Percentiles rank a stretch among this genome's conserved stretches.
Conservation (phyloP, 2,113 vertebrate species). For the Elgaria multicarinata region DNA sequence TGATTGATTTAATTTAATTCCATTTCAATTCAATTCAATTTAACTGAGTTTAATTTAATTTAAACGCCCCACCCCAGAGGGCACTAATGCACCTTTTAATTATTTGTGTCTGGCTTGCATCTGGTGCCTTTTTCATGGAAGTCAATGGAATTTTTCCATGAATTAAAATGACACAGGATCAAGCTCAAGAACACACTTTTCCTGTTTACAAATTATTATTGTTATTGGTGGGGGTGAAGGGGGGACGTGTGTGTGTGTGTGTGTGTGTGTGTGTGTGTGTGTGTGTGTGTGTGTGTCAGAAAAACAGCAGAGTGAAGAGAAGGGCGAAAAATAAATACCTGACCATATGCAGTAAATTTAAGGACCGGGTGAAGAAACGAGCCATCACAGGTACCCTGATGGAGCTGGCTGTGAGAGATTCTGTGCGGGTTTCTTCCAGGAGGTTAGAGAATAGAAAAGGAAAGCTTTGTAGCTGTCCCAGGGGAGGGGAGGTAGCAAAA, state of each 20-base stretch:
- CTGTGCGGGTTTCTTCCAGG: not conserved
- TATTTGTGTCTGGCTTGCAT: not conserved
- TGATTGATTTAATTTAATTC: too few relatives aligned
- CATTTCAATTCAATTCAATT: too few relatives aligned
- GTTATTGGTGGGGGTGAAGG: not conserved
- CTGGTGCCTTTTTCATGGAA: not conserved
- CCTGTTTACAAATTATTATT: not conserved
- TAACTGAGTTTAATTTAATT: too few relatives aligned
- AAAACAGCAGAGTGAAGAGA: not conserved
- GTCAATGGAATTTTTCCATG: not conserved
- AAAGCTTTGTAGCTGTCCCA: slow-evolving; percentile 13
- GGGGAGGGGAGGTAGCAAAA: not conserved
- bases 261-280: not conserved
- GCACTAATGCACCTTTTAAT: not conserved
- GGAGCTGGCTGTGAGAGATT: not conserved
- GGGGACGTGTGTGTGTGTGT: not conserved
- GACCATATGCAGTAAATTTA: slow-evolving; percentile 1
- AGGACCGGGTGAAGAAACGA: not conserved
- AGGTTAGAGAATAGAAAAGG: slow-evolving; percentile 31
- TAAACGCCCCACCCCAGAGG: too few relatives aligned
- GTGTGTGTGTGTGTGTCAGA: not conserved
- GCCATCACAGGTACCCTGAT: rapidly evolving
- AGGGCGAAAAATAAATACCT: not conserved
- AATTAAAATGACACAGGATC: not conserved
- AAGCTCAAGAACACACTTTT: not conserved